A percentile compares a stretch with the other conserved stretches of the same genome.
These are phyloP conservation scores for Cydia amplana DNA, from an alignment of 1,140 invertebrate species.

Conservation along the genomic window DNA sequence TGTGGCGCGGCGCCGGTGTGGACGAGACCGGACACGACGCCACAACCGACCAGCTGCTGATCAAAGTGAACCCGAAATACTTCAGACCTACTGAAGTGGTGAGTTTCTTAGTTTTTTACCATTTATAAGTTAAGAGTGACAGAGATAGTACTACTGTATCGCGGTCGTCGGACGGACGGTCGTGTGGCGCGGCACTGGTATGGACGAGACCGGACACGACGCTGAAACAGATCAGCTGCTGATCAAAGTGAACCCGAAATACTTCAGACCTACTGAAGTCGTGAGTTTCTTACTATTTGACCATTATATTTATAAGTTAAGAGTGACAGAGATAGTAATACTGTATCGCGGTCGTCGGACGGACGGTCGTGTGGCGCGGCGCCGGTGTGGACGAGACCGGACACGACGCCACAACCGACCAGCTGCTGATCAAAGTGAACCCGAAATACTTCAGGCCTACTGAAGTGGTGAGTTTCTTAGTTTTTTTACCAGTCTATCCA, in stretches of 20 bases:
- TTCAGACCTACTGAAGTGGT: conserved; percentile 99
- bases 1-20: conserved; percentile 44
- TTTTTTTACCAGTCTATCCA: no score
- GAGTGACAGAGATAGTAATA: no score
- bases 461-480: conserved; percentile 90
- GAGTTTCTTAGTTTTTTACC: conserved; percentile 61
- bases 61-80: conserved; percentile 96
- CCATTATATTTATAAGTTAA: no score
- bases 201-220: conserved; percentile 94
- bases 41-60: conserved; percentile 88
- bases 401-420: conserved; percentile 88
- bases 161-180: conserved; percentile 85
- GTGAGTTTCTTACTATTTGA: conserved; percentile 79
- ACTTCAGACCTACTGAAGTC: conserved; percentile 98
- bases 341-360: conserved; percentile 82
- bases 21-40: conserved; percentile 94
- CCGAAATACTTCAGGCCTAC: conserved; percentile 98
- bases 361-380: conserved; percentile 91
- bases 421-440: conserved; percentile 94
- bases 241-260: conserved; percentile 95
- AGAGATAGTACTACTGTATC: no score
- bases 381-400: conserved; percentile 92
- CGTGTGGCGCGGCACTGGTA: no score
- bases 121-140: no score
- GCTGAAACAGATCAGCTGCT: conserved; percentile 89